These are phyloP conservation scores for Rhogogaster chlorosoma DNA, from an alignment of 2,888 invertebrate species.

Conservation along the genomic window DNA sequence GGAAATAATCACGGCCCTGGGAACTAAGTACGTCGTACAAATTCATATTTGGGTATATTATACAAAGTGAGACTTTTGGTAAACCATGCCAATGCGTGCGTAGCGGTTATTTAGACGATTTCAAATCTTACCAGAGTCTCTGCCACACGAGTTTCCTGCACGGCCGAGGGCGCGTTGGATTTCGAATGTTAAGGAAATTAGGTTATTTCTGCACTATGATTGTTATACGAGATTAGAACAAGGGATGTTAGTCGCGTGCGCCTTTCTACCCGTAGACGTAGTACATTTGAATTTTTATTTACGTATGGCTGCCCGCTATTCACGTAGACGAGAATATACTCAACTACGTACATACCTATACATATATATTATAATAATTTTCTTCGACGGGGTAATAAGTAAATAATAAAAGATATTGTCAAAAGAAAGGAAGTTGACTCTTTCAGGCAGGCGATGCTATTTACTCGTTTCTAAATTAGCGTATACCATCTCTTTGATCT, in stretches of 20 bases:
- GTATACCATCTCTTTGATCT: neutral
- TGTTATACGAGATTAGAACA: constrained; percentile 24
- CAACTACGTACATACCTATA: neutral
- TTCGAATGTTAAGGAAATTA: constrained; percentile 21
- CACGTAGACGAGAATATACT: neutral
- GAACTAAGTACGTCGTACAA: neutral
- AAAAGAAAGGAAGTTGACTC: neutral
- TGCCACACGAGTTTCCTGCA: constrained; percentile 25
- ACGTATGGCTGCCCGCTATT: neutral
- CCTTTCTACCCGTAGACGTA: neutral
- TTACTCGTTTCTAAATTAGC: neutral
- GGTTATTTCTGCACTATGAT: constrained; percentile 28
- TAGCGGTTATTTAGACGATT: constrained; percentile 12
- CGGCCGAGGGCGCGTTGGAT: neutral
- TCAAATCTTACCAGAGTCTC: constrained; percentile 8
- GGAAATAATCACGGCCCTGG: neutral
- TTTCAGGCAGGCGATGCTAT: neutral
- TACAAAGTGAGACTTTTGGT: constrained; percentile 20
- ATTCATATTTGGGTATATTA: neutral
- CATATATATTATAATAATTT: neutral
- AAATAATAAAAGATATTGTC: neutral
- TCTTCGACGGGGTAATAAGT: neutral
- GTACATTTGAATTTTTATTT: constrained; percentile 3
- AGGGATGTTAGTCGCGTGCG: constrained; percentile 11
- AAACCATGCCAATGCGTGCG: constrained; percentile 34